A percentile compares a stretch with the other conserved stretches of the same genome.
Conservation (phyloP, 2,888 invertebrate genomes). For the Drosophila ochracea region DNA sequence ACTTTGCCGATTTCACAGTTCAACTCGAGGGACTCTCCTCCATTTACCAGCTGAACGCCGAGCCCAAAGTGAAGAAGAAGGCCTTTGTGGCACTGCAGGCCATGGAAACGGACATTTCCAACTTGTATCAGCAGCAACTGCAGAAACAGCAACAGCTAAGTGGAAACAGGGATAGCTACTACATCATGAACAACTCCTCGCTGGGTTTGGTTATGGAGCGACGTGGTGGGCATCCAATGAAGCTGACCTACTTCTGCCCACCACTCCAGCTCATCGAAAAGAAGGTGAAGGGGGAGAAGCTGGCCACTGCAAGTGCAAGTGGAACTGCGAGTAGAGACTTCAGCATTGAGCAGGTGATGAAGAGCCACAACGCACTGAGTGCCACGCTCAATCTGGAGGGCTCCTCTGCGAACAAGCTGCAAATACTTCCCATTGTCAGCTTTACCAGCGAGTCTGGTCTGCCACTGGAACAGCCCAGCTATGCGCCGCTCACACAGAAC, state of each 20-base stretch:
- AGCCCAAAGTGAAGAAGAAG: slow-evolving; percentile 95
- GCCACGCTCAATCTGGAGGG: slow-evolving; percentile 96
- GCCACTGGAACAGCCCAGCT: slow-evolving; percentile 88
- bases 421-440: slow-evolving; percentile 82
- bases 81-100: slow-evolving; percentile 97
- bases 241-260: slow-evolving; percentile 92
- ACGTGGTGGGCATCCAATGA: slow-evolving; percentile 96
- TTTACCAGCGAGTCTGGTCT: slow-evolving; percentile 76
- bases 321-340: slow-evolving; percentile 86
- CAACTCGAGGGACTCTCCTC: slow-evolving; percentile 96
- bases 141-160: slow-evolving; percentile 87
- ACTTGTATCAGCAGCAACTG: slow-evolving; percentile 91
- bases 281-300: slow-evolving; percentile 24
- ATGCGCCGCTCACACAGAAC: slow-evolving; percentile 91
- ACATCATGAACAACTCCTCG: slow-evolving; percentile 93
- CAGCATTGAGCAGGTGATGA: slow-evolving; percentile 85
- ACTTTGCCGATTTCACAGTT: slow-evolving; percentile 96
- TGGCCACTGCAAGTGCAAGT: slow-evolving; percentile 47
- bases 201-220: slow-evolving; percentile 94
- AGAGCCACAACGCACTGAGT: slow-evolving; percentile 89
- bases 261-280: slow-evolving; percentile 66
- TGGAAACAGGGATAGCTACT: slow-evolving; percentile 88
- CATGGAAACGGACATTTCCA: slow-evolving; percentile 94
- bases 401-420: slow-evolving; percentile 90
- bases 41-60: slow-evolving; percentile 97